Base-by-base conservation (phyloP, 2,888 invertebrate species). In the Unio pictorum region DNA sequence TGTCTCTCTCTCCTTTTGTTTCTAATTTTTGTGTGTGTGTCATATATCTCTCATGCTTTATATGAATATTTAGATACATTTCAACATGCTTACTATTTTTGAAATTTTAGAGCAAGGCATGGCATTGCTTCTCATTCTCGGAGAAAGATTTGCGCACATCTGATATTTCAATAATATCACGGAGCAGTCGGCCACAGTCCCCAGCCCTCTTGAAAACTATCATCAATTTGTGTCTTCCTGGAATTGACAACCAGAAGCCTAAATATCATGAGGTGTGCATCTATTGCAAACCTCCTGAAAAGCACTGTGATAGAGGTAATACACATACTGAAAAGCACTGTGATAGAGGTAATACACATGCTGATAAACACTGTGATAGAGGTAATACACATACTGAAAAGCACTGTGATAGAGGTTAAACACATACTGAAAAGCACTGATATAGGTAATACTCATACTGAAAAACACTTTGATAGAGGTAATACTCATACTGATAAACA, bases 61-160 rank as follows among this genome's bases (percentile, higher is more conserved):
- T 26, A 59, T 59, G 17, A 23, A 59, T 11, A 8, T 59, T 11
- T 23, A 23, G 3, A 59, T 23, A 59, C 59, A 23, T 59, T 18
- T 11, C 11, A 15, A 59, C 4, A 59, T 15, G 59, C 26, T 59
- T 59, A 15, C 26, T 15, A 23, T 59, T 26, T 59, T 23, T 23
- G 15, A 26, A 23, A 18, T 67, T 68, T 45, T 69, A 81, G 81
- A 76, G 76, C 28, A 75, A 72, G 66, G 74, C 83, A 1, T 84
- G 85, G 84, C 83, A 84, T 65, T 85, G 85, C 71, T 87, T 86
- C 74, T 79, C 79, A 3, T 87, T 87, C 74, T 45, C 45, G 45
- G 86, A 85, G 65, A 74, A 80, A 11, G 74, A 72, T 20, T 67
- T 72, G n/a, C 73, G 75, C 55, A 68, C 73, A 18, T 74, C 73